These are phyloP conservation scores for Pangasius djambal DNA, from an alignment of 2,797 vertebrate genomes.

Conservation along the genomic window DNA sequence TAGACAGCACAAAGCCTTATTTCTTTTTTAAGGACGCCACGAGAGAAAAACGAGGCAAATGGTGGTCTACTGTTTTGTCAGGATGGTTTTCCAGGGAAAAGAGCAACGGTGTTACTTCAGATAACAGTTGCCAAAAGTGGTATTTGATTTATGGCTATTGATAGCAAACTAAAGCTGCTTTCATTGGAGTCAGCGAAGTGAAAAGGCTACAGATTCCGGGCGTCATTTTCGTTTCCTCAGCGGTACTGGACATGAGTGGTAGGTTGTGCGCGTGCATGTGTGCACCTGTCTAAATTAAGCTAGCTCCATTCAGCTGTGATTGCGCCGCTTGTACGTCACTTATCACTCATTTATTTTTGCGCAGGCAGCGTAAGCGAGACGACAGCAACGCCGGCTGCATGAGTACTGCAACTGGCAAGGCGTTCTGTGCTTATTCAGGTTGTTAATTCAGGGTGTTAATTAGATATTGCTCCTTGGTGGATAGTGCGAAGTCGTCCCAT, in stretches of 20 bases:
- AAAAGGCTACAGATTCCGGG: too few relatives aligned
- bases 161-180: background rate
- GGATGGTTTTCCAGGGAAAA: background rate
- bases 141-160: slow-evolving; percentile 1
- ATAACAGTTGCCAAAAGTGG: background rate
- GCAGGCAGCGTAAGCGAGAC: background rate
- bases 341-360: background rate
- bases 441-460: too few relatives aligned
- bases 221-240: background rate
- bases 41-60: background rate
- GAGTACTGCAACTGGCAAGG: background rate
- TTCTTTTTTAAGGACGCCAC: background rate
- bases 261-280: background rate
- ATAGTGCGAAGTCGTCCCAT: slow-evolving; percentile 63
- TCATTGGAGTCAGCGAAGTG: background rate
- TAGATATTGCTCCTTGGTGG: background rate
- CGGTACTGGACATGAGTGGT: background rate
- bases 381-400: background rate
- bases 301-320: background rate
- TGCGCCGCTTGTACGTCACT: background rate
- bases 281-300: slow-evolving; percentile 26
- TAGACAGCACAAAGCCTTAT: background rate
- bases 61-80: background rate
- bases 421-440: background rate
- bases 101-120: background rate